A percentile compares a stretch with the other conserved stretches of the same genome.
phyloP scores from a whole-genome alignment of 2,888 invertebrate genomes.

The Rhagophthalmus giganteus region DNA sequence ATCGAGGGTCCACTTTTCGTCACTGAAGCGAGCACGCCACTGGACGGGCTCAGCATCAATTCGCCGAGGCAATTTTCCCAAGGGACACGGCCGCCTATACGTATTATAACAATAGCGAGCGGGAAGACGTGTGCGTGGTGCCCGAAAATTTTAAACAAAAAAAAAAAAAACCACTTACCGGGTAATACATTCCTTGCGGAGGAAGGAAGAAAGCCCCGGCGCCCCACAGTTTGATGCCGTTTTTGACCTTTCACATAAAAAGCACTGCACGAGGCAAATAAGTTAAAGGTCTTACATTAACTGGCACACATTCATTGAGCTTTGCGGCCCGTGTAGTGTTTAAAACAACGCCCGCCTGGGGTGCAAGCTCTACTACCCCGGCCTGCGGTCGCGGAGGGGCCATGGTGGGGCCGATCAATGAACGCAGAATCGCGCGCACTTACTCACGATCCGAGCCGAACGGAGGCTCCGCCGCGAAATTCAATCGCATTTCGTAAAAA shows the following conservation, averaged over 20 bases:
- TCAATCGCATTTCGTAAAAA: constrained; percentile 8
- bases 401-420: constrained; percentile 51
- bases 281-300: constrained; percentile 30
- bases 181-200: constrained; percentile 96
- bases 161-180: constrained; percentile 72
- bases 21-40: constrained; percentile 7
- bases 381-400: constrained; percentile 44
- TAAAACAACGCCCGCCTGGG: constrained; percentile 49
- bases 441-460: constrained; percentile 28
- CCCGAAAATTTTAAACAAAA: neutral
- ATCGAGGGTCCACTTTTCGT: too few species aligned
- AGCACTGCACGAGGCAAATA: constrained; percentile 43
- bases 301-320: constrained; percentile 26
- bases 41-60: constrained; percentile 9
- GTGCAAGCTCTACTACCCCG: constrained; percentile 50
- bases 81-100: neutral
- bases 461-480: constrained; percentile 32
- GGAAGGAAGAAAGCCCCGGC: constrained; percentile 94
- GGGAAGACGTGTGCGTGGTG: neutral
- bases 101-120: neutral
- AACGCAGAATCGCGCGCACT: constrained; percentile 45
- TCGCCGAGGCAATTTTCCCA: too few species aligned
- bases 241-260: constrained; percentile 64
- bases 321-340: constrained; percentile 27
- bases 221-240: constrained; percentile 96